Conservation (phyloP, 2,797 vertebrate species). For the Anguilla obscura region DNA sequence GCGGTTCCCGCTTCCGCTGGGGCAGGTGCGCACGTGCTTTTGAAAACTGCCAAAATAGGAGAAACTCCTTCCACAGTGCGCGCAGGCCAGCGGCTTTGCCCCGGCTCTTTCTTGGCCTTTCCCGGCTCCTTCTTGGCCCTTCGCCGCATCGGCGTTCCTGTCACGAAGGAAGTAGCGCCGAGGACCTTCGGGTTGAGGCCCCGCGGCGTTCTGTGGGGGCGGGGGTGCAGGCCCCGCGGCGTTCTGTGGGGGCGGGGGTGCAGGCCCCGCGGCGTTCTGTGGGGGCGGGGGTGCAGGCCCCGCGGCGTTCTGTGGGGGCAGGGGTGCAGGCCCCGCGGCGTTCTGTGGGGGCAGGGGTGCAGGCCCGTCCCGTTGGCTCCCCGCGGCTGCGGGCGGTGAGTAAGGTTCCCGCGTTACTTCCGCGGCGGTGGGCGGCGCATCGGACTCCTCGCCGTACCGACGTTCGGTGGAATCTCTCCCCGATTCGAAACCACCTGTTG, state of each 20-base stretch:
- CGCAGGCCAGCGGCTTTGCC: slow-evolving; percentile 68
- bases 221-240: slow-evolving; percentile 29
- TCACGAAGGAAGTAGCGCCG: slow-evolving; percentile 46
- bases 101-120: slow-evolving; percentile 27
- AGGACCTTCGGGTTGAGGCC: slow-evolving; percentile 56
- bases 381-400: slow-evolving; percentile 54
- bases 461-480: neutral
- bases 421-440: neutral
- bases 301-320: too few species aligned
- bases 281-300: neutral
- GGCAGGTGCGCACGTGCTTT: slow-evolving; percentile 65
- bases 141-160: slow-evolving; percentile 49
- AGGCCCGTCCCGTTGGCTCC: slow-evolving; percentile 52
- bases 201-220: slow-evolving; percentile 66
- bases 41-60: slow-evolving; percentile 74
- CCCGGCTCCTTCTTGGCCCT: slow-evolving; percentile 43
- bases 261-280: too few species aligned
- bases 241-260: neutral
- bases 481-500: neutral
- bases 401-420: slow-evolving; percentile 44
- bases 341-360: slow-evolving; percentile 59
- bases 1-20: neutral
- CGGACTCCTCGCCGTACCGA: neutral
- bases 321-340: slow-evolving; percentile 63
- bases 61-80: slow-evolving; percentile 75